These are phyloP conservation scores for Coracias cyanogaster DNA, from an alignment of 2,797 vertebrate genomes.

Conservation along the genomic window DNA sequence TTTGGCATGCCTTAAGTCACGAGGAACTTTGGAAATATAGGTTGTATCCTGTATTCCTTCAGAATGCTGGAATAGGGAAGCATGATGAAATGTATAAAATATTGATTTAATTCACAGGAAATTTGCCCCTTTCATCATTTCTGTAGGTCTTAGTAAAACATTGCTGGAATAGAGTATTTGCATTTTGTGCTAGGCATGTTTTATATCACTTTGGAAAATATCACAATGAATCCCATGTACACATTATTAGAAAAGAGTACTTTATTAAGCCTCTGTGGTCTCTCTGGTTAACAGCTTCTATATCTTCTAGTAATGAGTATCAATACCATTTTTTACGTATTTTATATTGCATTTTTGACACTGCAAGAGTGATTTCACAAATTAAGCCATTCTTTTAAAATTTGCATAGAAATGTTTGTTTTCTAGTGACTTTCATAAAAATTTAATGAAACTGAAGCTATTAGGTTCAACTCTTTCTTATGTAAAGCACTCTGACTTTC, in stretches of 20 bases:
- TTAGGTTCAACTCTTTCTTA: constrained; percentile 25
- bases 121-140: constrained; percentile 9
- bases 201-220: constrained; percentile 30
- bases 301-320: neutral
- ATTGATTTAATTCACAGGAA: constrained; percentile 19
- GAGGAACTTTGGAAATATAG: neutral
- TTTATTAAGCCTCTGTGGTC: neutral
- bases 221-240: neutral
- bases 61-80: neutral
- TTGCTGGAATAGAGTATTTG: neutral
- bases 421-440: constrained; percentile 64
- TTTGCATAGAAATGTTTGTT: constrained; percentile 68
- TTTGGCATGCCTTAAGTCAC: neutral
- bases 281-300: neutral
- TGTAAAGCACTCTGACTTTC: constrained; percentile 16
- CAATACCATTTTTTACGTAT: neutral
- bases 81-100: neutral
- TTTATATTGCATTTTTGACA: constrained; percentile 29
- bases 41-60: neutral
- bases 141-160: neutral
- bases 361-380: constrained; percentile 1
- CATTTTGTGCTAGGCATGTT: constrained; percentile 1
- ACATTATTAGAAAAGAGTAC: constrained; percentile 27
- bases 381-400: constrained; percentile 54
- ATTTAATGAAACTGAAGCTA: constrained; percentile 52